Evolutionary conservation across 2,113 vertebrate species (phyloP).

Genomic region (Orthonyx spaldingii): DNA sequence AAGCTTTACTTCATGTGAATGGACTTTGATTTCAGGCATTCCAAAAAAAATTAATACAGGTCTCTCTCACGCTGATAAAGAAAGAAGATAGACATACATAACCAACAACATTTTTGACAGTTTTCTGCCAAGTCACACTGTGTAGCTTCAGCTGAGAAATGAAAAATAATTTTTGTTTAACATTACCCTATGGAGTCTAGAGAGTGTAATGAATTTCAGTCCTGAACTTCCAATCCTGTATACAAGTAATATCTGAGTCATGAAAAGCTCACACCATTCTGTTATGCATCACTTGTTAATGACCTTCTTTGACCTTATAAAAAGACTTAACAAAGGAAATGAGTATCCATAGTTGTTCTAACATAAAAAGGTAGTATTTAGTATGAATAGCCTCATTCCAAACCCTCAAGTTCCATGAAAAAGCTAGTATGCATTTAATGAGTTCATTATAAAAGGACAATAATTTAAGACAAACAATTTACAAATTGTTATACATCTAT

Average conservation of each 20-base stretch:
- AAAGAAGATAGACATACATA: not conserved
- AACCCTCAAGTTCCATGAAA: not conserved
- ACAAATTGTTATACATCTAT: not conserved
- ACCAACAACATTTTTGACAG: not conserved
- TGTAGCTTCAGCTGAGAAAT: not conserved
- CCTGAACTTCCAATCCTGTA: slow-evolving; percentile 11
- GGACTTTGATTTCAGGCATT: not conserved
- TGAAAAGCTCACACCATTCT: not conserved
- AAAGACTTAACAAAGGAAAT: not conserved
- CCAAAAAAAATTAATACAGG: not conserved
- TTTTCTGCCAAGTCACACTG: not conserved
- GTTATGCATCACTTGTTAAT: not conserved
- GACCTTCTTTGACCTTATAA: not conserved
- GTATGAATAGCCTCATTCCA: not conserved
- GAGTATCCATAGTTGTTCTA: not conserved
- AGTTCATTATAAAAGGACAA: not conserved
- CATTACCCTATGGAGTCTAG: not conserved
- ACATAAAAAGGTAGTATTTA: not conserved
- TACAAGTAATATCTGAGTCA: not conserved
- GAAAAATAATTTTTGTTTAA: not conserved
- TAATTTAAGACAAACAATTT: not conserved
- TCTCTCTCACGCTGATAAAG: slow-evolving; percentile 10
- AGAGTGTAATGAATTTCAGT: slow-evolving; percentile 32
- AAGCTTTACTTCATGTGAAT: not conserved
- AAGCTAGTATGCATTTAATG: not conserved